Evolutionary conservation across 1,140 invertebrate species (phyloP).

Genomic region (Drosophila athabasca): DNA sequence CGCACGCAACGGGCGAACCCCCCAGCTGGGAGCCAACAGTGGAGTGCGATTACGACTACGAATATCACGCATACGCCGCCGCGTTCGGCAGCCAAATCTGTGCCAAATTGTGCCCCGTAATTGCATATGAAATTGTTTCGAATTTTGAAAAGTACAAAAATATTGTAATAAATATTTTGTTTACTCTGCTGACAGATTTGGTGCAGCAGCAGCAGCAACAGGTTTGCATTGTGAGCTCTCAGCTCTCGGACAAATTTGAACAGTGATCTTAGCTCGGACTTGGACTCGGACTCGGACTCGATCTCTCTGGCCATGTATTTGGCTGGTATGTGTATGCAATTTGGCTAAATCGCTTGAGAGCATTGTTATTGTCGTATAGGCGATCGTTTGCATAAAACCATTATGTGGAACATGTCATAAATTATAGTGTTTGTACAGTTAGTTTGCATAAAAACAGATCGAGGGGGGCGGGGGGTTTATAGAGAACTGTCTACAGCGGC

Average conservation of each 20-base stretch:
- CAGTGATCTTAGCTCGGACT: too few relatives aligned
- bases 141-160: slow-evolving; percentile 32
- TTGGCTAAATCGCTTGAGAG: slow-evolving; percentile 56
- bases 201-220: slow-evolving; percentile 62
- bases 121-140: slow-evolving; percentile 72
- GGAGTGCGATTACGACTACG: slow-evolving; percentile 6
- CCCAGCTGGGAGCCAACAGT: background rate
- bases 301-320: background rate
- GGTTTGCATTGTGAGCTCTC: slow-evolving; percentile 49
- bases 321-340: slow-evolving; percentile 58
- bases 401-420: slow-evolving; percentile 80
- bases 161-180: slow-evolving; percentile 76
- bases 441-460: slow-evolving; percentile 67
- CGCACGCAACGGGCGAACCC: background rate
- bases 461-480: too few relatives aligned
- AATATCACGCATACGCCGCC: slow-evolving; percentile 71
- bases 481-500: slow-evolving; percentile 13
- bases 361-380: slow-evolving; percentile 72
- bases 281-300: background rate
- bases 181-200: slow-evolving; percentile 70
- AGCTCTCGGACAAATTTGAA: too few relatives aligned
- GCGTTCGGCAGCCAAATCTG: slow-evolving; percentile 19
- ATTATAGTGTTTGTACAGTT: slow-evolving; percentile 80
- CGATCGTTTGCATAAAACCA: slow-evolving; percentile 79
- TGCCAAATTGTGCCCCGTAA: slow-evolving; percentile 51